Evolutionary conservation across 2,888 invertebrate genomes (phyloP), one percentile per base, ranked within the genome.

Genomic region (Panorpa germanica): DNA sequence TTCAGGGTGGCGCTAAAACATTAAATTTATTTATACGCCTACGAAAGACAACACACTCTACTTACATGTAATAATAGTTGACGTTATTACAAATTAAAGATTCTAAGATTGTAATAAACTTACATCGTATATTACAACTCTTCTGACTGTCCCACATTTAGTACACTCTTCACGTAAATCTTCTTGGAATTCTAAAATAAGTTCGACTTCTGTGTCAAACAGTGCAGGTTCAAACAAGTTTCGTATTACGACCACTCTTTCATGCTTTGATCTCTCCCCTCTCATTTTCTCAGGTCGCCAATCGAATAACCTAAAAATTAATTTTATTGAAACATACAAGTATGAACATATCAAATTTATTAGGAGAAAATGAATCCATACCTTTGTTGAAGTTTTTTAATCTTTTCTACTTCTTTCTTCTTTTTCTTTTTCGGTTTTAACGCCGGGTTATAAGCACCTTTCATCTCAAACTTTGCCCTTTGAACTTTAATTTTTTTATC

Each of bases 261-360:
- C 96, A 50, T 83, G 74, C 48, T 85, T 88, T 1, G 74, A 67
- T 29, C 90, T 65, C 45, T 85, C 82, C 2, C 85, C 86, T 18
- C 75, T 59, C 48, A 83, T 64, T 49, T 83, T 85, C 42, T 96
- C 95, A 1, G 95, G 93, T 35, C 85, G 64, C 98, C 98, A 98
- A 50, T 90, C 93, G 50, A 98, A 85, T 28, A 95, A 57, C 47
- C 77, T 76, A 41, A 10, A 45, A 43, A 34, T 28, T n/a, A n/a
- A n/a, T n/a, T 31, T 37, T 22, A 34, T 34, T 14, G 9, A 19
- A 18, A n/a, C n/a, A n/a, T n/a, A 19, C 7, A 24, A 8, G 7
- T n/a, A 24, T 9, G 11, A 24, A 9, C 17, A 8, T 15, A 26
- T 16, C 14, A 26, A n/a, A 7, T 16, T 10, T 22, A 14, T 14